Evolutionary conservation across 2,113 vertebrate genomes (phyloP).

Genomic region (Rhinoptilus africanus): DNA sequence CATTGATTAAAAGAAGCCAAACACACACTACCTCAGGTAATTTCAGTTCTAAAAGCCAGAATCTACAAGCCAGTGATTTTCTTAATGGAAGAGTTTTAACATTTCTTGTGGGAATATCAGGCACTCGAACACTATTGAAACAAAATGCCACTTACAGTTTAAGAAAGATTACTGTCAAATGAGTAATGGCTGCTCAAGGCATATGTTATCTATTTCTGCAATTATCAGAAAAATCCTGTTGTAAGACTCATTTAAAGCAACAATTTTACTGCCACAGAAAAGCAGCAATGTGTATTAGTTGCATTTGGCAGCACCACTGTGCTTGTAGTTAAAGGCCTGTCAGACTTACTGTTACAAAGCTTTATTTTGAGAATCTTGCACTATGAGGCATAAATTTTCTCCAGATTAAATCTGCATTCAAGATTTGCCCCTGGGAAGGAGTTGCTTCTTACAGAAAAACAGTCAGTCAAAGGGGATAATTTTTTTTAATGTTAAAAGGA

Average conservation of each 20-base stretch:
- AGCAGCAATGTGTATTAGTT: not conserved
- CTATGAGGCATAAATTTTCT: not conserved
- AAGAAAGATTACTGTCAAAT: constrained; percentile 60
- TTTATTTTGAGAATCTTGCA: constrained; percentile 9
- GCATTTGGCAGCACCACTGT: not conserved
- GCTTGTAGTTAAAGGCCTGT: not conserved
- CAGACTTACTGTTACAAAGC: not conserved
- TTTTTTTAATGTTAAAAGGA: not conserved
- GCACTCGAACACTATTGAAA: not conserved
- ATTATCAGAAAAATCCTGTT: constrained; percentile 57
- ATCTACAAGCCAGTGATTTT: constrained; percentile 16
- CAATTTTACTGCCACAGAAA: constrained; percentile 36
- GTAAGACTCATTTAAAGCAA: constrained; percentile 59
- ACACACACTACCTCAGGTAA: not conserved
- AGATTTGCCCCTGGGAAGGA: not conserved
- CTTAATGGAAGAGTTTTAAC: not conserved
- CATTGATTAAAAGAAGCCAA: not conserved
- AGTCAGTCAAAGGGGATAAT: not conserved
- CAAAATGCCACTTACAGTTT: constrained; percentile 27
- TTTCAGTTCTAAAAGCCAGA: not conserved
- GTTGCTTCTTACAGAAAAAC: not conserved
- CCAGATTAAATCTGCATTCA: not conserved
- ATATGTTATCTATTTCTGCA: constrained; percentile 63
- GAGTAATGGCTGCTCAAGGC: constrained; percentile 56
- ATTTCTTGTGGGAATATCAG: constrained; percentile 43